Base-by-base conservation (phyloP, 2,113 vertebrate species). In the Ameiurus melas region DNA sequence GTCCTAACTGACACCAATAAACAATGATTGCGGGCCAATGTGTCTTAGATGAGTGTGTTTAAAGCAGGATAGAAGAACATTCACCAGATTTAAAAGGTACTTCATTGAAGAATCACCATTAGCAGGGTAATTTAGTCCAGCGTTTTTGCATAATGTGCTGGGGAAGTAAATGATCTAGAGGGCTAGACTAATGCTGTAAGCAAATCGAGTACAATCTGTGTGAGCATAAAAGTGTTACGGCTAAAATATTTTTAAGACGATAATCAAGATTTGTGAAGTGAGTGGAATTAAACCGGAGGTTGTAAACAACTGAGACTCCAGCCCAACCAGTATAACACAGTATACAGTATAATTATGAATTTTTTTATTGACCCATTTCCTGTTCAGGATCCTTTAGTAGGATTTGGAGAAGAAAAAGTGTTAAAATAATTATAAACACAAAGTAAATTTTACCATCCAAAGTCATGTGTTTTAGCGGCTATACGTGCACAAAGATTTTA, bases 1-100 rank as follows among this genome's bases (percentile, higher is more conserved):
- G 91, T 92, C 92, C 92, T 94, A 94, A 95, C 92, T 95, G 93
- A 92, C 90, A 89, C 92, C 93, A 92, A 95, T 95, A 93, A 94
- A 95, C 92, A 93, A 83, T 79, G 92, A 95, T 92, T 93, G 93
- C 94, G 92, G 93, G 93, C 93, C 94, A 92, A 92, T 83, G 86
- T 62, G 68, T 83, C 68, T 85, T 17, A 10, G 82, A 79, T 43
- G 58, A 33, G 39, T 84, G 81, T 66, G 73, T 88, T 84, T 84
- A 47, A 88, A 62, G 83, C 51, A 53, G 27, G 58, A 78, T 8
- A 73, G 53, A 8, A 78, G 58, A 51, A 55, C 43, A 22, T 66
- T 78, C 12, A 7, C 30, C 64, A 68, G 60, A 87, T 66, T 70
- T 81, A 77, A 81, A 70, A 81, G 78, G n/a, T 55, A 81, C 39